Percentiles rank a stretch among this genome's conserved stretches.
Conservation (phyloP, 1,140 invertebrate genomes). For the Stegodyphus dumicola region DNA sequence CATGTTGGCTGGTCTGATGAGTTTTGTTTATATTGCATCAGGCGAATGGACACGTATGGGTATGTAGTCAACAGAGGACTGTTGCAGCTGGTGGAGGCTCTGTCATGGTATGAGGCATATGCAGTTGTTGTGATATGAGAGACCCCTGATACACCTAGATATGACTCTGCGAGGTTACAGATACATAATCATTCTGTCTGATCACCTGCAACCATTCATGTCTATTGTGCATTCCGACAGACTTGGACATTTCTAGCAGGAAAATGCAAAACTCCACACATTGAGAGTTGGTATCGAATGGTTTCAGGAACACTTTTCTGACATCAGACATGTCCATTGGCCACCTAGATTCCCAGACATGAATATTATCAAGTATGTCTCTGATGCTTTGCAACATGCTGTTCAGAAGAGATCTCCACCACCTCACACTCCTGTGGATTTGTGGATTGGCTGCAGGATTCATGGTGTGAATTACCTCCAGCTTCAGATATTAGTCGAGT, state of each 20-base stretch:
- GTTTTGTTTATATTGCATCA: neutral
- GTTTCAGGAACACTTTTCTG: neutral
- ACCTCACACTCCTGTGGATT: neutral
- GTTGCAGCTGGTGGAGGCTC: neutral
- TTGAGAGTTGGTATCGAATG: neutral
- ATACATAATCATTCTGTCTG: neutral
- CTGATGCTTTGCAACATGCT: neutral
- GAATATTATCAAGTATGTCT: neutral
- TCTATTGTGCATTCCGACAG: neutral
- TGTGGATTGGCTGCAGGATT: neutral
- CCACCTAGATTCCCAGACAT: neutral
- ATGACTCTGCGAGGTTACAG: too few species aligned
- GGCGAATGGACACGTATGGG: neutral
- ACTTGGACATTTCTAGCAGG: conserved; percentile 4
- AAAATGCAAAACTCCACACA: neutral
- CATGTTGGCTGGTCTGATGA: neutral
- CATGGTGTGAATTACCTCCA: neutral
- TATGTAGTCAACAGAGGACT: neutral
- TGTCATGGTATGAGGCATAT: neutral
- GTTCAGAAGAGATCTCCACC: conserved; percentile 1
- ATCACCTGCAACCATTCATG: neutral
- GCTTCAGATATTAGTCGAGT: neutral
- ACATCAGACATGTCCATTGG: neutral
- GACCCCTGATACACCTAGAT: neutral
- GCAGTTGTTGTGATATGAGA: neutral